A percentile compares a stretch with the other conserved stretches of the same genome.
phyloP scores from a whole-genome alignment of 2,797 vertebrate species.

The Anniella stebbinsi region DNA sequence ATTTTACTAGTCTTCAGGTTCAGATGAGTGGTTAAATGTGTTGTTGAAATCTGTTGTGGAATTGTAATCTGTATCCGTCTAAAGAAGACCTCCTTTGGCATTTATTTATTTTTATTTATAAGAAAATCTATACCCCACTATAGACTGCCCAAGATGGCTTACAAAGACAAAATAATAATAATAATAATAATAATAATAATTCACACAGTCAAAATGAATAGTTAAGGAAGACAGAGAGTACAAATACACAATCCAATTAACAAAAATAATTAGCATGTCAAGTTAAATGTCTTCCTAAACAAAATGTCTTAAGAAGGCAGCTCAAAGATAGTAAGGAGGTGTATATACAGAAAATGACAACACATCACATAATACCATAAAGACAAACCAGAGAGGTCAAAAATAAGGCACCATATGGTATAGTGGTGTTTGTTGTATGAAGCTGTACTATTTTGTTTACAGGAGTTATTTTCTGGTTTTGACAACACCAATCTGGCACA shows the following conservation, averaged over 20 bases:
- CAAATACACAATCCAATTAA: background rate
- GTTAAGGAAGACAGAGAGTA: background rate
- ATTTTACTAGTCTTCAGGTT: background rate
- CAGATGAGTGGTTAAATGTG: background rate
- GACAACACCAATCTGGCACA: background rate
- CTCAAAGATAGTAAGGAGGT: background rate
- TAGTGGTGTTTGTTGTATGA: background rate
- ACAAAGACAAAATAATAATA: background rate
- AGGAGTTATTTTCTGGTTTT: background rate
- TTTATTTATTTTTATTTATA: background rate
- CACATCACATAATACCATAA: background rate
- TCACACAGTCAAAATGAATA: background rate
- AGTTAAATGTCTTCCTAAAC: background rate
- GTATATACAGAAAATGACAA: background rate
- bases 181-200: background rate
- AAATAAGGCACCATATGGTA: background rate
- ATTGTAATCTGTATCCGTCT: background rate
- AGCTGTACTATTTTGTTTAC: background rate
- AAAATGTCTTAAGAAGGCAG: background rate
- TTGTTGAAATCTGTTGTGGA: background rate
- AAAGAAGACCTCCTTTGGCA: background rate
- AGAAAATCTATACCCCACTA: background rate
- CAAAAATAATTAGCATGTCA: background rate
- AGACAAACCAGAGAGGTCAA: background rate
- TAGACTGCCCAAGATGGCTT: background rate